These are phyloP conservation scores for Adineta ricciae DNA, from an alignment of 2,888 invertebrate genomes.

Conservation along the genomic window DNA sequence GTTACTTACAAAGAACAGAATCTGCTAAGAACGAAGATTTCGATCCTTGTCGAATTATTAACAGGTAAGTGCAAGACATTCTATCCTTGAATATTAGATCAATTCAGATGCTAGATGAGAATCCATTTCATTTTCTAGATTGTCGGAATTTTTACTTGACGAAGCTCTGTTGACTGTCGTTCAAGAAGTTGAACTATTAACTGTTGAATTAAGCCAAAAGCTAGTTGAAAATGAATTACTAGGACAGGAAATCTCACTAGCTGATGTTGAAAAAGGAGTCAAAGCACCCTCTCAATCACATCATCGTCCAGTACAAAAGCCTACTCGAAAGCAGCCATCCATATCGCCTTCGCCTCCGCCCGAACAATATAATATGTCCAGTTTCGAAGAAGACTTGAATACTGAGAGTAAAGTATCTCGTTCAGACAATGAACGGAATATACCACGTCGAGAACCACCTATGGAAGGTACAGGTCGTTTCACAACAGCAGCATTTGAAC, in stretches of 20 bases:
- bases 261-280: background rate
- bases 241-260: background rate
- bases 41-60: background rate
- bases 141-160: background rate
- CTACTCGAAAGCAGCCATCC: background rate
- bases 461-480: constrained; percentile 22
- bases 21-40: background rate
- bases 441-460: background rate
- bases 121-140: background rate
- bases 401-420: background rate
- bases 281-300: background rate
- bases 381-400: constrained; percentile 10
- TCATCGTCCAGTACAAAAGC: background rate
- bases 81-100: too few species aligned
- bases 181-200: background rate
- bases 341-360: background rate
- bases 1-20: constrained; percentile 6
- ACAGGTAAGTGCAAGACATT: background rate
- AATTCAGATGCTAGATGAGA: too few species aligned
- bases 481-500: background rate
- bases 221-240: constrained; percentile 7
- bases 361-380: constrained; percentile 21
- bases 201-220: background rate
- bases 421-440: background rate
- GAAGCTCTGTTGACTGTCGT: background rate